Evolutionary conservation across 1,140 invertebrate genomes (phyloP), one percentile per base, ranked within the genome.

Genomic region (Drosophila varians): DNA sequence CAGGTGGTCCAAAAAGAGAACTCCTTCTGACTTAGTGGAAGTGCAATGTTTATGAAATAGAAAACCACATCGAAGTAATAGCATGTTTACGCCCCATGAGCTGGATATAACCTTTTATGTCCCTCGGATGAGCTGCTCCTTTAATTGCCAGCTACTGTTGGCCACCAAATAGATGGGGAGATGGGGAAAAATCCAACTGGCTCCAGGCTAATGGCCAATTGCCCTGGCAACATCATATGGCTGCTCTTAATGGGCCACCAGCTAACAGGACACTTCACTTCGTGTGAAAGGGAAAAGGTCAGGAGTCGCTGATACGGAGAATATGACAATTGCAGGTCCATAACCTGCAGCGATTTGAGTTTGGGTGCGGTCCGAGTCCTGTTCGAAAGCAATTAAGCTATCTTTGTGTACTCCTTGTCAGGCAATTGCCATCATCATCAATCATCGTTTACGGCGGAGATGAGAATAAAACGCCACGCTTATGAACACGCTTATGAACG

Each of bases 361-460:
- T 36, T 36, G 34, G n/a, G n/a, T n/a, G n/a, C n/a, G n/a, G 9
- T 31, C 8, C 8, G 72, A 57, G 62, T 73, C 64, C 72, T 34
- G 54, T 77, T 49, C 11, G 45, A 48, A 31, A 53, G 57, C 69
- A 73, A 73, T 73, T 62, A 73, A 34, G 56, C 47, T 73, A 68
- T 66, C 61, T 65, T 28, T 43, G 47, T 26, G 38, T 16, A 52
- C 55, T 48, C 69, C 69, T 53, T 61, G 21, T 28, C 14, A 4
- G 43, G 42, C 61, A 70, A 70, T 54, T 36, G 64, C 64, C 56
- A 87, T 65, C 56, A 76, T 58, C 73, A 87, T 86, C 78, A 69
- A 73, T 77, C 80, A 80, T 86, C 66, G 46, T 53, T 66, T 73
- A 74, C 45, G 58, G 60, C 42, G 21, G 38, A 78, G 69, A 77